Evolutionary conservation across 2,888 invertebrate genomes (phyloP).

Genomic region (Caenorhabditis panamensis): DNA sequence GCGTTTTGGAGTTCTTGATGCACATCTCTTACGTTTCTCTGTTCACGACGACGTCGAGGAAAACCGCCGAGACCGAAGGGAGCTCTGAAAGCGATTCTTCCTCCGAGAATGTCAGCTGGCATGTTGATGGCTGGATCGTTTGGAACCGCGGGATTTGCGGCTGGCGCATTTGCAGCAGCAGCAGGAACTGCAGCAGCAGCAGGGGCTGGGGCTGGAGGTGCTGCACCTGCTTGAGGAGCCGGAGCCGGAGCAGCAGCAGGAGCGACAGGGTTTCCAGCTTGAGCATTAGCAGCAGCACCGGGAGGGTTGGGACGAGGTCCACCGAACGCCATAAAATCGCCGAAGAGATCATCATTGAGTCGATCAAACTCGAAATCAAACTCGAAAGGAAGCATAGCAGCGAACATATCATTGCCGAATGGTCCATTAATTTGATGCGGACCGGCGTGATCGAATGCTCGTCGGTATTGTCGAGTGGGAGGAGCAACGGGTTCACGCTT

Average conservation of each 20-base stretch:
- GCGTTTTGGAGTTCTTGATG: neutral
- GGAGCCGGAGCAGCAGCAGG: neutral
- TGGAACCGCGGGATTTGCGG: neutral
- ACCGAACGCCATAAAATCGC: too few relatives aligned
- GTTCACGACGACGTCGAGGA: neutral
- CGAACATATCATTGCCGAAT: neutral
- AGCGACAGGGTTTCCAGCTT: neutral
- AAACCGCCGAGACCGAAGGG: neutral
- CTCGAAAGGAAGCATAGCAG: neutral
- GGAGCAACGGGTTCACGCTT: constrained; percentile 8
- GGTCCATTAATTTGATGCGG: too few relatives aligned
- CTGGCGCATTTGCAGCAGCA: neutral
- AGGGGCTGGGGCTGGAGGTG: neutral
- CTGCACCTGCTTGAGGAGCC: neutral
- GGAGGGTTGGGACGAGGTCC: too few relatives aligned
- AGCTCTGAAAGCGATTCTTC: too few relatives aligned
- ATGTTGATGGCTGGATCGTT: neutral
- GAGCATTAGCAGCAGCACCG: neutral
- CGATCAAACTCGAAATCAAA: neutral
- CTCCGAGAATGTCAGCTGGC: neutral
- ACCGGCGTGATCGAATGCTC: too few relatives aligned
- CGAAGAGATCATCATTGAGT: neutral
- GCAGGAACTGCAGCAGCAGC: neutral
- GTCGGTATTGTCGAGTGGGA: too few relatives aligned
- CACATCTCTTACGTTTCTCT: neutral